Evolutionary conservation across 2,113 vertebrate species (phyloP), one percentile per base, ranked within the genome.

Genomic region (Dendrocopos noguchii): DNA sequence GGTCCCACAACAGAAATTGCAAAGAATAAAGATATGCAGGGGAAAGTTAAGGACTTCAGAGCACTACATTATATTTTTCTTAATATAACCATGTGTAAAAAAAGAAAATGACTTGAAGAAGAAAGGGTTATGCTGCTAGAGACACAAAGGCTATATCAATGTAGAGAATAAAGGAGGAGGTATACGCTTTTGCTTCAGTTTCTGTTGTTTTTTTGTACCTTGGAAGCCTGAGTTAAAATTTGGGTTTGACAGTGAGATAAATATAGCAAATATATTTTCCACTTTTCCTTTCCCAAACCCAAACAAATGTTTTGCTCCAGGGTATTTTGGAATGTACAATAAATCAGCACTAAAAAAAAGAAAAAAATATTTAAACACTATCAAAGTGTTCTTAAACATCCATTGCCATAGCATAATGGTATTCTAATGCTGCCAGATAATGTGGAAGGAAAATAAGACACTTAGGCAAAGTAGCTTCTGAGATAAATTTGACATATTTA

Each of bases 231-330:
- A 83, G 44, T 91, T 93, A 53, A 91, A 81, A 80, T 92, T 84
- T 95, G 59, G 27, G 31, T 61, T 68, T 95, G 90, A 91, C 93
- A 91, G 87, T 80, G 92, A 95, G 92, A 90, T 80, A 88, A 94
- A 95, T 86, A 95, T 61, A 91, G 93, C 64, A 91, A 94, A 93
- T 92, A 93, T 86, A 84, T 92, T 92, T 96, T 80, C 56, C 56
- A 65, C 71, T 93, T 90, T 80, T 96, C 68, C 39, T 93, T 84
- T 88, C 44, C 63, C 70, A 88, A 94, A 88, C 67, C 70, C 63
- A 93, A 94, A 53, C 77, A 93, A 95, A 94, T 93, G 60, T 95
- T 95, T 96, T 87, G 76, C 91, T 96, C 56, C 67, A 84, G 93
- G 95, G 67, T 70, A 44, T 91, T 78, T 90, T 94, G 71, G 93